Evolutionary conservation across 2,113 vertebrate species (phyloP), one percentile per base, ranked within the genome.

Genomic region (Cyanoliseus patagonus): DNA sequence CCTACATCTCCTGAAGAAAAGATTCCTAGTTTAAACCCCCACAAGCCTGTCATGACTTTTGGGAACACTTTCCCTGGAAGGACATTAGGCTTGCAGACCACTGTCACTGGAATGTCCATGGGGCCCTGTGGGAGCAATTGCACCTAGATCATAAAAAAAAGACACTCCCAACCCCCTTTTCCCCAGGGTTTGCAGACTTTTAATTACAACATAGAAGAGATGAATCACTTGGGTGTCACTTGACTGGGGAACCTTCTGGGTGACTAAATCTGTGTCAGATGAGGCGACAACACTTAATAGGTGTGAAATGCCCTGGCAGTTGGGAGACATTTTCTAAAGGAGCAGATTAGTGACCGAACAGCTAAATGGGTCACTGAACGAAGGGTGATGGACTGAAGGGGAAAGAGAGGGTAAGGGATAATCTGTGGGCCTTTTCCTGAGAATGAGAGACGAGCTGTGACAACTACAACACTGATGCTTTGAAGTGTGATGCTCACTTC

Each of bases 151-250:
- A 1, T 28, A 63, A 88, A 81, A 37, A 88, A 44, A 70, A 79
- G 81, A 17, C 57, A 30, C 52, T 91, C 49, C 44, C 20, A 80
- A 13, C 9, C 46, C 66, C 41, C 46, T 72, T 35, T 35, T 33
- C 33, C n/a, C 41, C 28, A 72, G 23, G 27, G 22, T 3, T 44
- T 59, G 53, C 49, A 90, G 87, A 52, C 72, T 77, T 95, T 47
- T 96, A 93, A 90, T 96, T 95, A 78, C 64, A 66, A 4, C 62
- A 6, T 1, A 5, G 73, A 51, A 68, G 84, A 73, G 79, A 46
- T 95, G 67, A 95, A 77, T 95, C 91, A 87, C 52, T 73, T 76
- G 87, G 39, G 62, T 91, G 84, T 84, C 81, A 68, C 16, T 90
- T 27, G 75, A 74, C 84, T 59, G 42, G 51, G 62, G 86, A 84